These are phyloP conservation scores for Mesorhabditis spiculigera DNA, from an alignment of 2,888 invertebrate species.

Conservation along the genomic window DNA sequence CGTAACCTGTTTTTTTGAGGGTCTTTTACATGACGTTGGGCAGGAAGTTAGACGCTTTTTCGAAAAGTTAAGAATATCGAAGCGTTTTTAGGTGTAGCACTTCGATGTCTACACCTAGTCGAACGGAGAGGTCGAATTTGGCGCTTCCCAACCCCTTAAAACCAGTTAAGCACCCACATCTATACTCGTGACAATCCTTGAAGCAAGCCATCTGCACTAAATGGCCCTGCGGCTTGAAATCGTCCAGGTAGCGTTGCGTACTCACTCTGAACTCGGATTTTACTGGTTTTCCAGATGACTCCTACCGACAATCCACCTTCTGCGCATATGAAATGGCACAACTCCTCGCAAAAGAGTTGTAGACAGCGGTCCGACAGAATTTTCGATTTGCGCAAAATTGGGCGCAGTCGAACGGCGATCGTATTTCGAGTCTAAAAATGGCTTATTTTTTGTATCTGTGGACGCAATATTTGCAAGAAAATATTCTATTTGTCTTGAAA, in stretches of 20 bases:
- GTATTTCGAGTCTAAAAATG: background rate
- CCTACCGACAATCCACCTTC: slow-evolving; percentile 37
- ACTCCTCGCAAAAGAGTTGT: slow-evolving; percentile 39
- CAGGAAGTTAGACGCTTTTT: too few species aligned
- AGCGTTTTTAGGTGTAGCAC: too few species aligned
- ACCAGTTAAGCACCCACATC: background rate
- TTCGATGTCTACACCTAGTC: too few species aligned
- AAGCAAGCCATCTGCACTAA: background rate
- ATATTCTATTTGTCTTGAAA: background rate
- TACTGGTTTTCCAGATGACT: too few species aligned
- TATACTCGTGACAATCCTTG: slow-evolving; percentile 4
- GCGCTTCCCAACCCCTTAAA: too few species aligned
- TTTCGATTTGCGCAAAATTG: slow-evolving; percentile 48
- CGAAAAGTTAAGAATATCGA: too few species aligned
- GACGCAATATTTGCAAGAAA: too few species aligned
- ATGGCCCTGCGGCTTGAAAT: background rate
- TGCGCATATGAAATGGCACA: slow-evolving; percentile 51
- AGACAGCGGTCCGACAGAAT: slow-evolving; percentile 54
- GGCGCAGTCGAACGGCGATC: slow-evolving; percentile 38
- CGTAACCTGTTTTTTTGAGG: too few species aligned
- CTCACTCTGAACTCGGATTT: too few species aligned
- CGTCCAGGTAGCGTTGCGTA: background rate
- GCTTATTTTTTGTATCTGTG: background rate
- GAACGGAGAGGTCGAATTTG: too few species aligned
- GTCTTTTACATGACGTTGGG: too few species aligned